Evolutionary conservation across 2,113 vertebrate genomes (phyloP).

Genomic region (Hippocampus abdominalis): DNA sequence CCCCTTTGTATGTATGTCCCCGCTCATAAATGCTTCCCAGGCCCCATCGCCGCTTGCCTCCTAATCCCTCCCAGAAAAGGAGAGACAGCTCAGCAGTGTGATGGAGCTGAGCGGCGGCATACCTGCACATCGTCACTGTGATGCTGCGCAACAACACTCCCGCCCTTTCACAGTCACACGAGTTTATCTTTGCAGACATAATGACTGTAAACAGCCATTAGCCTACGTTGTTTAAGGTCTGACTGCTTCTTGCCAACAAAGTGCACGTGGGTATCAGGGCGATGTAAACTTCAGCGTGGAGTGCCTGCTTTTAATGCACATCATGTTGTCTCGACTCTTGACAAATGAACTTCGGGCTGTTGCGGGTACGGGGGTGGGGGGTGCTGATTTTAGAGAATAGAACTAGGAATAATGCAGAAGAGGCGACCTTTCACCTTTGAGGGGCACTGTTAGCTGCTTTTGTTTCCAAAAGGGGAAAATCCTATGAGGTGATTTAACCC

Average conservation of each 20-base stretch:
- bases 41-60: slow-evolving; percentile 54
- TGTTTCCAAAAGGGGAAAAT: background rate
- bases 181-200: slow-evolving; percentile 70
- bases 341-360: slow-evolving; percentile 32
- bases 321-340: slow-evolving; percentile 38
- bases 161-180: slow-evolving; percentile 49
- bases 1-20: slow-evolving; percentile 26
- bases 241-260: slow-evolving; percentile 38
- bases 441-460: background rate
- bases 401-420: slow-evolving; percentile 11
- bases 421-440: background rate
- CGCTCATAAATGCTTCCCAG: slow-evolving; percentile 55
- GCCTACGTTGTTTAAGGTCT: slow-evolving; percentile 68
- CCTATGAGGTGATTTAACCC: background rate
- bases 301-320: slow-evolving; percentile 49
- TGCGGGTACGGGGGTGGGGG: background rate
- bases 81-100: slow-evolving; percentile 47
- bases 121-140: slow-evolving; percentile 72
- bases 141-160: slow-evolving; percentile 48
- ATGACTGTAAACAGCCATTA: slow-evolving; percentile 73
- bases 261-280: slow-evolving; percentile 20
- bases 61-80: slow-evolving; percentile 52
- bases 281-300: slow-evolving; percentile 21
- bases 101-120: slow-evolving; percentile 46
- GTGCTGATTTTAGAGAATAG: background rate